Evolutionary conservation across 1,140 invertebrate genomes (phyloP), one percentile per base, ranked within the genome.

Genomic region (Drosophila serrata): DNA sequence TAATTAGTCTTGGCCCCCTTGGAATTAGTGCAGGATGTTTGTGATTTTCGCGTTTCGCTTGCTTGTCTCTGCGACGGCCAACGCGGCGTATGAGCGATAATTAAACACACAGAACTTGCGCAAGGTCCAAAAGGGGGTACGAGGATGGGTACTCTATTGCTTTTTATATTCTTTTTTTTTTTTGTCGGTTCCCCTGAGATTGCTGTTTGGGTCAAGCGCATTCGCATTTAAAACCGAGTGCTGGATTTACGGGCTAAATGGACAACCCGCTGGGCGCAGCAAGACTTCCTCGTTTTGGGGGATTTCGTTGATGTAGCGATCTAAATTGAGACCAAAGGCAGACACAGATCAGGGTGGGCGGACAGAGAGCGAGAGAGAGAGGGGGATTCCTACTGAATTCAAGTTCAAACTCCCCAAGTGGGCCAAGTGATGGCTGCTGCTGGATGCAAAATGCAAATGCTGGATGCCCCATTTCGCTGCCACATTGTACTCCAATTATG

Each of bases 131-230:
- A 19, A 64, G 72, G 37, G 19, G 42, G 56, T 19, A 43, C 1
- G 33, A 19, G 45, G 43, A 59, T n/a, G 48, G 42, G 45, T 22
- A 45, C 19, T 43, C 17, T 43, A 1, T 45, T n/a, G n/a, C n/a
- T 45, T 45, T 45, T 12, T 43, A 13, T 33, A 29, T 45, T 24
- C 17, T 42, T 42, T 6, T 3, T 43, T 22, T 46, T 15, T 45
- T 46, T 51, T 43, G 37, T 39, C 35, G 63, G 27, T 59, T 29
- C 17, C 43, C 45, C 56, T 48, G 31, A 49, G 49, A 37, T 45
- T 75, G 72, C 45, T 87, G 84, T 81, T 88, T 88, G 76, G 84
- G 84, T 87, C 84, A 87, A 87, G 84, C 85, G 67, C 84, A 87
- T 87, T 87, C 84, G 57, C 76, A 87, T 87, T 87, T 88, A 87